Evolutionary conservation across 2,888 invertebrate species (phyloP).

Genomic region (Drosophila nr. perissopoda): DNA sequence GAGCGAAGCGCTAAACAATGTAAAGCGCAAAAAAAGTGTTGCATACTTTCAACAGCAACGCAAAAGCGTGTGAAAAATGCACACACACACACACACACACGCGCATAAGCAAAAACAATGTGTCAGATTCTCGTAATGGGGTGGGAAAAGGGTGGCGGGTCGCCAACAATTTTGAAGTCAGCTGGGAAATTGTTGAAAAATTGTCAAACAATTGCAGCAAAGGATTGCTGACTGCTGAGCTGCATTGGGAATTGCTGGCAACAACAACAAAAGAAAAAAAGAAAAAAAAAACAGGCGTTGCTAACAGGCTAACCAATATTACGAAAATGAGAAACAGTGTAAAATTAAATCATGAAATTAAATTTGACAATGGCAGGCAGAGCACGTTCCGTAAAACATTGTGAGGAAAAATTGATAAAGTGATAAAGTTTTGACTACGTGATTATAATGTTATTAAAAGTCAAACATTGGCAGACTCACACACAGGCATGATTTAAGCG

Average conservation of each 20-base stretch:
- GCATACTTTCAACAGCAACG: conserved; percentile 74
- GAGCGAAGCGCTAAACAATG: conserved; percentile 62
- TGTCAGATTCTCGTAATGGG: conserved; percentile 20
- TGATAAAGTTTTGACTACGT: conserved; percentile 56
- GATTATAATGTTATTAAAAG: conserved; percentile 43
- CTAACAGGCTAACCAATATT: conserved; percentile 26
- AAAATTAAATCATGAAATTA: conserved; percentile 55
- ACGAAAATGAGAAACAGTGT: conserved; percentile 40
- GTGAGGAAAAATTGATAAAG: conserved; percentile 25
- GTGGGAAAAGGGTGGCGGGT: background rate
- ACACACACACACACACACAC: conserved; percentile 24
- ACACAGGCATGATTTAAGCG: conserved; percentile 3
- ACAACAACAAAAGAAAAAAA: background rate
- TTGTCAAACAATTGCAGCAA: conserved; percentile 76
- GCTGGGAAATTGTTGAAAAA: conserved; percentile 77
- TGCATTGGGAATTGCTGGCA: conserved; percentile 21
- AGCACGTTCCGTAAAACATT: conserved; percentile 25
- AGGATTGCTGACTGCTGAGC: conserved; percentile 10
- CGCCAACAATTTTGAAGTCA: conserved; percentile 51
- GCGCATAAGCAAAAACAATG: conserved; percentile 26
- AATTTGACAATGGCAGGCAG: conserved; percentile 53
- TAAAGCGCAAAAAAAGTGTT: conserved; percentile 68
- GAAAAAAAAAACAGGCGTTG: conserved; percentile 10
- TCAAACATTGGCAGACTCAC: background rate
- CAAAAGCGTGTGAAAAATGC: conserved; percentile 72